Evolutionary conservation across 2,888 invertebrate genomes (phyloP), one percentile per base, ranked within the genome.

Genomic region (Euplagia quadripunctaria): DNA sequence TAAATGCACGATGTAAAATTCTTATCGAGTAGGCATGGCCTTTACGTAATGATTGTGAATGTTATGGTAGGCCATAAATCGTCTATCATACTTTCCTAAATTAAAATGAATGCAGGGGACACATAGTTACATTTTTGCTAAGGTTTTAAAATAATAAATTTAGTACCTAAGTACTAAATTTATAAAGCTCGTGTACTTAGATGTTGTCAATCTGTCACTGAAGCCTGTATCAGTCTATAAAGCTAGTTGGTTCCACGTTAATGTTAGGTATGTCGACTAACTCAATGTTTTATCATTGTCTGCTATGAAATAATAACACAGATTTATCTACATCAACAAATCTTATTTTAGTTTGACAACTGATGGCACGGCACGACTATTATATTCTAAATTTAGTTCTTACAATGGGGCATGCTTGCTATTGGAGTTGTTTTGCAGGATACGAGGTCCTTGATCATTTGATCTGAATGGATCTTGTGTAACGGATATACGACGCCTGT

Each of bases 351-450:
- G 69, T 66, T 12, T 61, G 52, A 72, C 64, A 68, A 65, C 65
- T 65, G n/a, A 52, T 49, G 31, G 49, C 20, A 52, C 14, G 63
- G n/a, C 49, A 20, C 41, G 52, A 43, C 73, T 68, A 70, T 64
- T 75, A 68, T 55, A 63, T 70, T 74, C 84, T 84, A 86, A 78
- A 83, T 82, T 79, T 86, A 85, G 82, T 76, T 70, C 52, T 71
- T 70, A 76, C 68, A 72, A 76, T 73, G 68, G 64, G 70, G 64
- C 69, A 14, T 63, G 74, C 58, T 70, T 64, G 55, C 69, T 52
- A 52, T 61, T 78, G 72, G 42, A 51, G 68, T 64, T 58, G 78
- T 80, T 68, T 77, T 73, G 74, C 84, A 87, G 86, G 86, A 87
- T 83, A 80, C 74, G 75, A 70, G 68, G 72, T 78, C 76, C 77